These are phyloP conservation scores for Bujurquina vittata DNA, from an alignment of 2,113 vertebrate species.

Conservation along the genomic window DNA sequence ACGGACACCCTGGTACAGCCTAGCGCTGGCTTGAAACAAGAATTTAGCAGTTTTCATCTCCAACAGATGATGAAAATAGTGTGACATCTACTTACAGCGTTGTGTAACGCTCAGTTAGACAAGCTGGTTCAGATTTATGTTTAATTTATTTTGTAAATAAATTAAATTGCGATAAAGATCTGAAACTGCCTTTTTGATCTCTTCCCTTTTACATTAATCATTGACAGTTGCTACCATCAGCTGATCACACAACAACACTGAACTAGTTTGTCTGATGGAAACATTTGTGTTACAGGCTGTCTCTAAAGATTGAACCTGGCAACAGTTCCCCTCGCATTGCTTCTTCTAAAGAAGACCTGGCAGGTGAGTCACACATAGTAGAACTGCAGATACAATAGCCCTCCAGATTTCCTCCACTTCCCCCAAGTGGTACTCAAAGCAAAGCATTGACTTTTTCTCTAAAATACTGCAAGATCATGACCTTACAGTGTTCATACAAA, in stretches of 20 bases:
- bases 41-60: neutral
- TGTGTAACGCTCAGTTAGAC: neutral
- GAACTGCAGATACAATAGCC: neutral
- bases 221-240: neutral
- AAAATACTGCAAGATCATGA: neutral
- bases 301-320: conserved; percentile 92
- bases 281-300: conserved; percentile 83
- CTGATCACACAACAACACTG: neutral
- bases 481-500: neutral
- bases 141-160: conserved; percentile 1
- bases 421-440: neutral
- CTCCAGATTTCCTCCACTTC: neutral
- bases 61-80: neutral
- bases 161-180: neutral
- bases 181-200: neutral
- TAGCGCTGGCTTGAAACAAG: neutral
- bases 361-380: conserved; percentile 80
- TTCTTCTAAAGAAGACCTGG: conserved; percentile 92
- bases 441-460: neutral
- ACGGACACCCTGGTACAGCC: neutral
- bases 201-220: neutral
- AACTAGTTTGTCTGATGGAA: conserved; percentile 7
- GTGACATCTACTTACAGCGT: neutral
- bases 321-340: conserved; percentile 91
- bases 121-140: neutral